Evolutionary conservation across 1,140 invertebrate genomes (phyloP).

Genomic region (Caenorhabditis brenneri): DNA sequence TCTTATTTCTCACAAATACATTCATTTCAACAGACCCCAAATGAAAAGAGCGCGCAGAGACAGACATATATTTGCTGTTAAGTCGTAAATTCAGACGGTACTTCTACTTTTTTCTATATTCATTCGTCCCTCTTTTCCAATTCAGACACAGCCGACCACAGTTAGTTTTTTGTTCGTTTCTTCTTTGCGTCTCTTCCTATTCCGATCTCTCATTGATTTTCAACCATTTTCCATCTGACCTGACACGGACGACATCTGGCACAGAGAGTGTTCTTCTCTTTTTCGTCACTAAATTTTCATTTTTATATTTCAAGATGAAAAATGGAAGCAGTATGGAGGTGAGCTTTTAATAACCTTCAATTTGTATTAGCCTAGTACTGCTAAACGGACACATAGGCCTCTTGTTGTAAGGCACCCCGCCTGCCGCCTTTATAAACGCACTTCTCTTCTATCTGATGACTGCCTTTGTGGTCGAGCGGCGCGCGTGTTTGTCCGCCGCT

Average conservation of each 20-base stretch:
- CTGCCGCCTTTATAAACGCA: neutral
- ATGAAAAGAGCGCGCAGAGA: neutral
- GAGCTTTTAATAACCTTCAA: neutral
- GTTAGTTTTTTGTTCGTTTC: slow-evolving; percentile 4
- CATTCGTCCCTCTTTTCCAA: neutral
- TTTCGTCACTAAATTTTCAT: neutral
- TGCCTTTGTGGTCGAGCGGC: slow-evolving; percentile 16
- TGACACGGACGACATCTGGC: slow-evolving; percentile 27
- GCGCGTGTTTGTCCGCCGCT: neutral
- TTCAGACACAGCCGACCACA: neutral
- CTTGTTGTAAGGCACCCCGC: neutral
- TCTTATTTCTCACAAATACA: neutral
- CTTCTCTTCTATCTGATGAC: neutral
- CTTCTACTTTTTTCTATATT: neutral
- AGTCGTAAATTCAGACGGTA: neutral
- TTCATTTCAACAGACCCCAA: neutral
- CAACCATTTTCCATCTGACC: neutral
- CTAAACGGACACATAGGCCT: neutral
- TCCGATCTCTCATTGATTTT: slow-evolving; percentile 32
- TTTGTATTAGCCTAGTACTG: neutral
- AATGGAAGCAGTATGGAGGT: neutral
- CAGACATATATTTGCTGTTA: neutral
- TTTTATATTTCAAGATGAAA: neutral
- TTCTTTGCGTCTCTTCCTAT: slow-evolving; percentile 17
- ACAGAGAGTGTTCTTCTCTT: neutral